Evolutionary conservation across 2,113 vertebrate genomes (phyloP), one percentile per base, ranked within the genome.

Genomic region (Nanorana parkeri): DNA sequence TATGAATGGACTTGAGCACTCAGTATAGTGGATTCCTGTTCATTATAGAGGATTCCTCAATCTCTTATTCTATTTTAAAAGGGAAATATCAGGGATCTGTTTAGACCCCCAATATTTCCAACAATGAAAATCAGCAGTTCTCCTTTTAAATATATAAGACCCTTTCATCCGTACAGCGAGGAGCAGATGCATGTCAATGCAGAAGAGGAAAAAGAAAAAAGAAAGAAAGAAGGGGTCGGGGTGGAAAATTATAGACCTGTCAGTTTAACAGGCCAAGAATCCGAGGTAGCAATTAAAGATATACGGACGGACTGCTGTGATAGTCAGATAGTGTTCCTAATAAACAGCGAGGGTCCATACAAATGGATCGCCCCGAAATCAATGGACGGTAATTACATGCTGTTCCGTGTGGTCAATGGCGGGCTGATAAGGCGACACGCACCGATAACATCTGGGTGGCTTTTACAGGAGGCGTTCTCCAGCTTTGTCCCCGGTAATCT

Each of bases 241-340:
- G 6, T 2, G 8, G 15, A 32, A 75, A 82, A 82, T 74, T 65
- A 75, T 75, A 75, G 69, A 82, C 71, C 71, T 82, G 80, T 82
- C 80, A 74, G 23, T 75, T 67, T 67, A 82, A 82, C 71, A 41
- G 54, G 80, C 80, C 41, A 36, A 55, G 36, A 58, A 61, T 66
- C 68, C 24, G 52, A 65, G 69, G 47, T 55, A 73, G 80, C 80
- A 74, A 82, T 82, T 82, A 75, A 67, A 75, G 71, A 64, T 32
- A 66, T 36, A 75, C 65, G 28, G 80, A 24, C 69, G 19, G 61
- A 60, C 80, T 67, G 69, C 63, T 75, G 80, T 21, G 67, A 58
- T 74, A 67, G 80, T 74, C 80, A 82, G 80, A 82, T 82, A 82
- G 60, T 17, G 69, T 67, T 75, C 67, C 69, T 75, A 67, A 58